phyloP scores from a whole-genome alignment of 2,797 vertebrate species.

The Pithecia hirsuta region DNA sequence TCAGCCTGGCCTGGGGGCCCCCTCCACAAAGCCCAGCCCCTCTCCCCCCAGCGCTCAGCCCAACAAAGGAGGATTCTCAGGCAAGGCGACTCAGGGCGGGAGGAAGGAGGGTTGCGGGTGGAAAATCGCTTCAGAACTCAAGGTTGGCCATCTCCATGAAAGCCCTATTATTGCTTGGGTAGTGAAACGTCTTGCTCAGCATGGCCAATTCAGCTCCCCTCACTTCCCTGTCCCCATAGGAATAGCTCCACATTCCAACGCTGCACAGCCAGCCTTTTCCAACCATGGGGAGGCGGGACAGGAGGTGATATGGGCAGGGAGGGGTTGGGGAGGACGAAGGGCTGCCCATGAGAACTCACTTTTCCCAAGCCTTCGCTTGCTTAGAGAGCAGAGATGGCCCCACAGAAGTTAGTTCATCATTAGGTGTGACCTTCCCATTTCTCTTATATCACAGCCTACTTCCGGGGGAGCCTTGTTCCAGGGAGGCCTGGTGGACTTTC shows the following conservation, averaged over 20 bases:
- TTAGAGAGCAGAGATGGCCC: neutral
- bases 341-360: neutral
- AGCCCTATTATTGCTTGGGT: slow-evolving; percentile 71
- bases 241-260: slow-evolving; percentile 66
- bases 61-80: slow-evolving; percentile 79
- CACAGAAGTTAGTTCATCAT: neutral
- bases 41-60: slow-evolving; percentile 63
- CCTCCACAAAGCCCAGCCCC: slow-evolving; percentile 62
- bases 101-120: slow-evolving; percentile 69
- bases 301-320: neutral
- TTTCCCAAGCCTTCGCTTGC: neutral
- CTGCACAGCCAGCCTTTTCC: slow-evolving; percentile 47
- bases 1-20: slow-evolving; percentile 63
- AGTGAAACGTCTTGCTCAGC: slow-evolving; percentile 70
- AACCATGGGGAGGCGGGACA: slow-evolving; percentile 4
- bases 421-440: neutral
- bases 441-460: neutral
- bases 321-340: neutral
- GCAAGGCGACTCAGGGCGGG: slow-evolving; percentile 26
- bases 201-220: slow-evolving; percentile 66
- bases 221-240: slow-evolving; percentile 61
- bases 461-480: neutral
- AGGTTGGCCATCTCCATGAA: slow-evolving; percentile 75
- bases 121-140: slow-evolving; percentile 76
- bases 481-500: neutral